Evolutionary conservation across 2,888 invertebrate species (phyloP).

Genomic region (Hyppa rectilinea): DNA sequence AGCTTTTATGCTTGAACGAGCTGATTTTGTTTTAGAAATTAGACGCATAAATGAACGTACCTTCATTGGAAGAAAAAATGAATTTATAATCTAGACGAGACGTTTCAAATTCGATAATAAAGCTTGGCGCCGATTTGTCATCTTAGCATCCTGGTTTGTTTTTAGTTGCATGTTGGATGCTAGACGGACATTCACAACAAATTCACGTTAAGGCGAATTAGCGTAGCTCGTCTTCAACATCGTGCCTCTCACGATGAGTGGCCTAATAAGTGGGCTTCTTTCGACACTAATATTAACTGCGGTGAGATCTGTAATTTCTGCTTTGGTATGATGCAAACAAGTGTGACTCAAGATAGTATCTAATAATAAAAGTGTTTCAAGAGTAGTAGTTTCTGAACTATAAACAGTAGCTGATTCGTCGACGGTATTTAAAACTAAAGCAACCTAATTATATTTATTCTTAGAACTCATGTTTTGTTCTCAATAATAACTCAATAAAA

Average conservation of each 20-base stretch:
- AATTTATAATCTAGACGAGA: constrained; percentile 12
- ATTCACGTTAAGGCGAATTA: constrained; percentile 19
- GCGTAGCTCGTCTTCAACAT: constrained; percentile 18
- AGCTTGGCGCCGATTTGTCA: constrained; percentile 15
- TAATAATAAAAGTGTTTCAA: constrained; percentile 27
- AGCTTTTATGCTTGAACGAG: neutral
- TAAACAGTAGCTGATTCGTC: constrained; percentile 20
- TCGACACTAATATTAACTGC: constrained; percentile 47
- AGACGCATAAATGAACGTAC: neutral
- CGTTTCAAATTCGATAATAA: constrained; percentile 6
- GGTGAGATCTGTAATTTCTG: constrained; percentile 52
- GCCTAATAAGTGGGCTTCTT: constrained; percentile 42
- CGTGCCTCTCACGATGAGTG: constrained; percentile 27
- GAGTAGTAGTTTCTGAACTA: constrained; percentile 24
- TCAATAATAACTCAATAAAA: constrained; percentile 30
- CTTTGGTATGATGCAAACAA: constrained; percentile 51
- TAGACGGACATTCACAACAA: constrained; percentile 27
- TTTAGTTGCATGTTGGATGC: neutral
- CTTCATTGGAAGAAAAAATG: neutral
- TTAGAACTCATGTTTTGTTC: constrained; percentile 17
- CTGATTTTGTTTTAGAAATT: constrained; percentile 2
- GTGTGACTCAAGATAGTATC: constrained; percentile 50
- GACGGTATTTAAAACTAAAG: constrained; percentile 15
- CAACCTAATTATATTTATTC: constrained; percentile 18
- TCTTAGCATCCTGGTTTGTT: constrained; percentile 12